Conservation (phyloP, 2,113 vertebrate genomes). For the Numenius arquata region DNA sequence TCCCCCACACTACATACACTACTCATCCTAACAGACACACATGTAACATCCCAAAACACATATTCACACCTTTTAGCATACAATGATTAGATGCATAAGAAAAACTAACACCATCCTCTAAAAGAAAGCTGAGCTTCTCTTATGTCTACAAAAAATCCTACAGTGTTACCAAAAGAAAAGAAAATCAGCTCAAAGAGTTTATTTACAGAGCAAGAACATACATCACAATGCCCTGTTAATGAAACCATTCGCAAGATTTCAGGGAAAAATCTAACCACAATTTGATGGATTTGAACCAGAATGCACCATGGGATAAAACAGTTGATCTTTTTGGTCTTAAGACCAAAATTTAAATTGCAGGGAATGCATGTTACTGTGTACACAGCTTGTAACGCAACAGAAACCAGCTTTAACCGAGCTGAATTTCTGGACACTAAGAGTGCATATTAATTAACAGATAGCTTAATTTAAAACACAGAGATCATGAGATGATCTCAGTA, state of each 20-base stretch:
- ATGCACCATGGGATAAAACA: background rate
- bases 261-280: background rate
- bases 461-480: background rate
- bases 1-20: too few species aligned
- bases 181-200: background rate
- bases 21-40: too few species aligned
- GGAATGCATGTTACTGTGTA: background rate
- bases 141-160: background rate
- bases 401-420: background rate
- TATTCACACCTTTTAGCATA: too few species aligned
- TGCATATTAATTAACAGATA: background rate
- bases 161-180: background rate
- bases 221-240: background rate
- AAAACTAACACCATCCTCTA: background rate
- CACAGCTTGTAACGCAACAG: background rate
- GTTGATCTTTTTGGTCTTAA: background rate
- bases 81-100: fast-evolving
- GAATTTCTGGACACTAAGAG: background rate
- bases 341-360: background rate
- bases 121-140: background rate
- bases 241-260: background rate
- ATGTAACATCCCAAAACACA: background rate
- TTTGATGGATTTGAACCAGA: background rate
- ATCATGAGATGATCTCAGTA: background rate
- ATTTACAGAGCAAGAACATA: background rate